phyloP scores from a whole-genome alignment of 2,888 invertebrate species.

The Asteroscopus sphinx region DNA sequence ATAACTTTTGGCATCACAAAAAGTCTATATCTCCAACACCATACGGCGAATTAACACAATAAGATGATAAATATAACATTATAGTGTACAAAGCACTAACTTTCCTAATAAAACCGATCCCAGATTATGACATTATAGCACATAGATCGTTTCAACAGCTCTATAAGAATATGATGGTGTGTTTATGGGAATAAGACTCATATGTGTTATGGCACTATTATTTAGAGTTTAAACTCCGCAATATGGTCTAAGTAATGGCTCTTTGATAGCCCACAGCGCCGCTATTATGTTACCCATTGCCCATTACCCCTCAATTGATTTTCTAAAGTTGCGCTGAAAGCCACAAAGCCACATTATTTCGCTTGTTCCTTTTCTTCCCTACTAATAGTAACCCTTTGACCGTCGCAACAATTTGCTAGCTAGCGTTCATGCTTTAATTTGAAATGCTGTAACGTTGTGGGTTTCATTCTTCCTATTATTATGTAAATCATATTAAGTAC shows the following conservation, averaged over 20 bases:
- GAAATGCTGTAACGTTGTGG: conserved; percentile 11
- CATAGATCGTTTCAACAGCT: neutral
- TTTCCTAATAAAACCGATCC: neutral
- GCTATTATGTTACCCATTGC: conserved; percentile 28
- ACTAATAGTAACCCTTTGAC: conserved; percentile 39
- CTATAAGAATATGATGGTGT: conserved; percentile 1
- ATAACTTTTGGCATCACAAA: neutral
- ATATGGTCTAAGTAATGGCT: conserved; percentile 17
- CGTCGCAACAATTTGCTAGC: conserved; percentile 15
- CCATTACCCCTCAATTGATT: conserved; percentile 41
- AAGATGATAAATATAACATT: neutral
- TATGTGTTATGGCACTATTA: conserved; percentile 5
- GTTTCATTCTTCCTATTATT: no score
- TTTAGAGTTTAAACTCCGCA: conserved; percentile 16
- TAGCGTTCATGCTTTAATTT: conserved; percentile 4
- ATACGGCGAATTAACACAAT: neutral
- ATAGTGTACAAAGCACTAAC: neutral
- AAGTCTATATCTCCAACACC: no score
- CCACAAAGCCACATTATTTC: conserved; percentile 31
- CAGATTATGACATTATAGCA: neutral
- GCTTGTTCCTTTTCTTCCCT: conserved; percentile 26
- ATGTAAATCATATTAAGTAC: no score
- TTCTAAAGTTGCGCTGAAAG: conserved; percentile 33
- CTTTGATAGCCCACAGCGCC: conserved; percentile 34
- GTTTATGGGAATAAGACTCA: conserved; percentile 6